Base-by-base conservation (phyloP, 1,140 invertebrate genomes). In the Leptopilina boulardi region DNA sequence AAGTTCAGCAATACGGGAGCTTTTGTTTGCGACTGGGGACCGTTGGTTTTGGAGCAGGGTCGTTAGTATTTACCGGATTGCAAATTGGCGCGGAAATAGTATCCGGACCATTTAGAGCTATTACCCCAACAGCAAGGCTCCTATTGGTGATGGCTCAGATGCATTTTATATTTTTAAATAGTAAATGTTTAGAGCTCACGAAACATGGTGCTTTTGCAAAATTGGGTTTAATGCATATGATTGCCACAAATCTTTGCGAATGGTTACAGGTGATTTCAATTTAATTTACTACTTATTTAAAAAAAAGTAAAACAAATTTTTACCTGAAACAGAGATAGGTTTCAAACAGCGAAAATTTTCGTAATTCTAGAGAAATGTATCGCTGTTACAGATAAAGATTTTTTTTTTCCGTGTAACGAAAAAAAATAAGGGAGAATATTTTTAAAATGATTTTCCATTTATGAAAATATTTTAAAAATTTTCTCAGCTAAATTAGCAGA, bases 201-300 rank as follows among this genome's bases (percentile, higher is more conserved):
- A 92, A 91, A 70, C 92, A 94, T 84, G 93, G 93, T 77, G 91
- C 94, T 15, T 91, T 95, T 34, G 94, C 95, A 34, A 92, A 95
- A 84, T 95, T 96, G 82, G 95, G 95, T 44, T 91, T 96, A 71
- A 96, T 96, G 95, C 96, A 97, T 85, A 94, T 96, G 94, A 94
- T 96, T 59, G 95, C 95, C 3, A 96, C 95, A 4, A 96, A 97
- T 89, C 87, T 96, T 4, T 96, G 95, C 88, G 95, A 96, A 82
- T 96, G 96, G 95, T 84, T 96, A 0, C 94, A 95, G 85, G 95
- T 96, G 81, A 15, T 8, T n/a, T 1, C 3, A 59, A 59, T 41
- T n/a, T 11, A 59, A 13, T 26, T 59, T 59, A 19, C 18, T 21
- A n/a, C n/a, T n/a, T n/a, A n/a, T n/a, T n/a, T n/a, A n/a, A n/a